These are phyloP conservation scores for Parus major DNA, from an alignment of 2,113 vertebrate species.

Conservation along the genomic window DNA sequence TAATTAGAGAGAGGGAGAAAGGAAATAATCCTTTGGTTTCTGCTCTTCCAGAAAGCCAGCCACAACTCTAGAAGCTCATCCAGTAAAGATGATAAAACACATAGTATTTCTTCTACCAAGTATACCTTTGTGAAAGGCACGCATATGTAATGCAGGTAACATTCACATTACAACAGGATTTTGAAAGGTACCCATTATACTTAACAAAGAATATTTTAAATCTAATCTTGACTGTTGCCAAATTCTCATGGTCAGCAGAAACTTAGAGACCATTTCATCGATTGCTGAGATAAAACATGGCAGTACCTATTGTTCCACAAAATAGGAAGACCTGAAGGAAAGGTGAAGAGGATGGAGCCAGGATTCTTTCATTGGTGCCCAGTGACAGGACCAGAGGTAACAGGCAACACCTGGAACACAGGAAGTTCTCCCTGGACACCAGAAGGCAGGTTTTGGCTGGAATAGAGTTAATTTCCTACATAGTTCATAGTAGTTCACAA, in stretches of 20 bases:
- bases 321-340: background rate
- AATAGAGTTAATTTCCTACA: background rate
- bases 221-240: background rate
- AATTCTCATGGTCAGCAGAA: background rate
- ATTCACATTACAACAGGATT: background rate
- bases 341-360: background rate
- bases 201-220: background rate
- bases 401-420: background rate
- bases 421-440: background rate
- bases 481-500: background rate
- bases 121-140: background rate
- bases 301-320: background rate
- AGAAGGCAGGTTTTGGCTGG: background rate
- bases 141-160: background rate
- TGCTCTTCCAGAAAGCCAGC: background rate
- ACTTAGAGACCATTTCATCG: background rate
- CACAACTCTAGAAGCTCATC: background rate
- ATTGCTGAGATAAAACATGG: background rate
- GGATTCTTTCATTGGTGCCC: no score
- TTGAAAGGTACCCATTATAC: background rate
- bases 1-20: background rate
- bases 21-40: background rate
- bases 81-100: background rate
- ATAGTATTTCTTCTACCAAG: background rate
- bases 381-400: background rate